Base-by-base conservation (phyloP, 2,797 vertebrate species). In the Pseudomugil gertrudae region DNA sequence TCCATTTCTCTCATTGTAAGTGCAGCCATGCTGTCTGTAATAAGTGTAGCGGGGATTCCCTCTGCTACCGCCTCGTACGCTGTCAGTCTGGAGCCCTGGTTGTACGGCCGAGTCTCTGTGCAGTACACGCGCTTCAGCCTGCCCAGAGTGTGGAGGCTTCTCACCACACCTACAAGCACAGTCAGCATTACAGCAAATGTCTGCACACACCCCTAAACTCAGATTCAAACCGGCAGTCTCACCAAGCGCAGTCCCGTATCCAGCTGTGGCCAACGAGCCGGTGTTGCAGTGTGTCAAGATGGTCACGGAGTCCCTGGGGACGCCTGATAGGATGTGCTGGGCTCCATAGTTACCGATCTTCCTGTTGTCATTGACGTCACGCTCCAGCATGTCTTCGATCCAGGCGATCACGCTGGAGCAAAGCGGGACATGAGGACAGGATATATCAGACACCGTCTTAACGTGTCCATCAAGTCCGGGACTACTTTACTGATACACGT, bases 281-380 rank as follows among this genome's bases (percentile, higher is more conserved):
- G 96, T 98, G 93, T 98, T 98, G 89, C 96, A 98, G 91, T 98
- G 96, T 5, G 96, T 98, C 66, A 98, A 93, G 62, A 98, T 92
- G 2, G 91, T 95, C 78, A 96, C 94, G 0, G 94, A 94, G 77
- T 93, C 91, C 32, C 91, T 83, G 0, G 93, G 92, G 21, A 93
- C 92, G 0, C 75, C 92, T 1, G 94, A 93, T 74, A 98, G 90
- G 80, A 98, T 94, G 87, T 96, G 95, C 78, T 84, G 90, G 26
- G 96, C 96, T 9, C 96, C 96, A 13, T 95, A 93, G 86, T 96
- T 95, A 36, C 96, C 96, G 2, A 98, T 96, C 90, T 90, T 94
- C 82, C 45, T 94, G 92, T 98, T 98, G 89, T 97, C 94, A 1
- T 85, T 93, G 66, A 97, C 92, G 66, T 98, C 96, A 63, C 95